phyloP scores from a whole-genome alignment of 2,888 invertebrate genomes.

The Cephus spinipes region DNA sequence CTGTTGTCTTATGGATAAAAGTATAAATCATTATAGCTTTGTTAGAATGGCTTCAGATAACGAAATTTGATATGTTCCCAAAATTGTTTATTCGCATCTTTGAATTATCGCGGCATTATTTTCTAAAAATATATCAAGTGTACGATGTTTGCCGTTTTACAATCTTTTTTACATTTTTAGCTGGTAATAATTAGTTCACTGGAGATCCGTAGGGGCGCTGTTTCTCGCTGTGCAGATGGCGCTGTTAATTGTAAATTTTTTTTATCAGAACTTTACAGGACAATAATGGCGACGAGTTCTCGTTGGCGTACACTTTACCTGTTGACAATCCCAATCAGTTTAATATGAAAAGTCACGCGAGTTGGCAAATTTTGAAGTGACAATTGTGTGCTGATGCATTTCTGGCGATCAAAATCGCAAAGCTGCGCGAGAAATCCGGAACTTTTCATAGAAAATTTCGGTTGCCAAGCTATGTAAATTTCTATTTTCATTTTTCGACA shows the following conservation, averaged over 20 bases:
- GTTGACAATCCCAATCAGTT: constrained; percentile 41
- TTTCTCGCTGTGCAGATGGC: not conserved
- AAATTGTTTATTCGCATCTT: not conserved
- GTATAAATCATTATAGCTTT: not conserved
- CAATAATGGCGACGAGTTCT: constrained; percentile 45
- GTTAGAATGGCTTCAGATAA: not conserved
- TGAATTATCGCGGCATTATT: not conserved
- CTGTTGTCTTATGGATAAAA: not conserved
- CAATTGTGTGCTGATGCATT: constrained; percentile 13
- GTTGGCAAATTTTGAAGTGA: constrained; percentile 17
- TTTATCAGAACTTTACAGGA: constrained; percentile 28
- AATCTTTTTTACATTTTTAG: not conserved
- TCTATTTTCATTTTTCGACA: not conserved
- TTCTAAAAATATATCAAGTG: not conserved
- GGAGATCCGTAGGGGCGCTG: not conserved
- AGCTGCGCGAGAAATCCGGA: constrained; percentile 26
- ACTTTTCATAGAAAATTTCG: constrained; percentile 46
- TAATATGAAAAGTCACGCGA: constrained; percentile 20
- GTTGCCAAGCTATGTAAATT: constrained; percentile 34
- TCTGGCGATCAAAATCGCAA: constrained; percentile 17
- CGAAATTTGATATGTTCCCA: not conserved
- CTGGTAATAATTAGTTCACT: not conserved
- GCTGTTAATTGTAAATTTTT: not conserved
- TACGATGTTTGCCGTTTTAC: not conserved
- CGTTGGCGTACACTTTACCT: constrained; percentile 44